Percentiles rank a stretch among this genome's conserved stretches.
These are phyloP conservation scores for Pomatorhinus ruficollis DNA, from an alignment of 2,113 vertebrate genomes.

Conservation along the genomic window DNA sequence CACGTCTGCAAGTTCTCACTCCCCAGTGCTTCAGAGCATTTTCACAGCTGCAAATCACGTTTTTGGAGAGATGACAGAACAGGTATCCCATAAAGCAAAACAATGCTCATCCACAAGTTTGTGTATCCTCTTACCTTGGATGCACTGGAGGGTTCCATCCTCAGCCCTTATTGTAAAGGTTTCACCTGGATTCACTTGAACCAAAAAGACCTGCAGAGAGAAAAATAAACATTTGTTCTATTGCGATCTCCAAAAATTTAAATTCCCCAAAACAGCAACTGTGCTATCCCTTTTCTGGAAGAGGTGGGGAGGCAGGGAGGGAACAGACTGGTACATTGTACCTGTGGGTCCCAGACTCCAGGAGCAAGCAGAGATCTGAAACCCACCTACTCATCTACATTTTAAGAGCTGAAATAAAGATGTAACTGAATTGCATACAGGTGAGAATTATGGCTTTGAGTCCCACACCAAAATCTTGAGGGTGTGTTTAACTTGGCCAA, in stretches of 20 bases:
- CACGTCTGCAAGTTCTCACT: neutral
- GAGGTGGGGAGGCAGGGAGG: neutral
- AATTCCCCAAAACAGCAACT: neutral
- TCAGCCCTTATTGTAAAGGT: slow-evolving; percentile 96
- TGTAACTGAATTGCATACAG: neutral
- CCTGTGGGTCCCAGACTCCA: neutral
- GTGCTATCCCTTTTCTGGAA: neutral
- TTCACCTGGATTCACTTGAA: slow-evolving; percentile 98
- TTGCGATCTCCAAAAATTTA: neutral
- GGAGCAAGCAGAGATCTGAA: neutral
- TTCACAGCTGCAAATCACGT: fast-evolving
- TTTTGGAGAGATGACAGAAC: neutral
- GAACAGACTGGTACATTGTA: neutral
- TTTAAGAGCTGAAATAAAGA: neutral
- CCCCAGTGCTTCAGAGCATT: neutral
- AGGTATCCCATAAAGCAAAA: neutral
- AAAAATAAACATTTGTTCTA: slow-evolving; percentile 37
- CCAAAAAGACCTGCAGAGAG: slow-evolving; percentile 89
- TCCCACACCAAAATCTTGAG: neutral
- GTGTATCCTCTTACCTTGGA: slow-evolving; percentile 84
- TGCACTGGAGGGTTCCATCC: slow-evolving; percentile 95
- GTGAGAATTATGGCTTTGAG: neutral
- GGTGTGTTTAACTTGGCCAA: neutral
- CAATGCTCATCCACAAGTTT: fast-evolving
- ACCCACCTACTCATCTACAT: neutral